Evolutionary conservation across 2,888 invertebrate species (phyloP).

Genomic region (Coenonympha glycerion): DNA sequence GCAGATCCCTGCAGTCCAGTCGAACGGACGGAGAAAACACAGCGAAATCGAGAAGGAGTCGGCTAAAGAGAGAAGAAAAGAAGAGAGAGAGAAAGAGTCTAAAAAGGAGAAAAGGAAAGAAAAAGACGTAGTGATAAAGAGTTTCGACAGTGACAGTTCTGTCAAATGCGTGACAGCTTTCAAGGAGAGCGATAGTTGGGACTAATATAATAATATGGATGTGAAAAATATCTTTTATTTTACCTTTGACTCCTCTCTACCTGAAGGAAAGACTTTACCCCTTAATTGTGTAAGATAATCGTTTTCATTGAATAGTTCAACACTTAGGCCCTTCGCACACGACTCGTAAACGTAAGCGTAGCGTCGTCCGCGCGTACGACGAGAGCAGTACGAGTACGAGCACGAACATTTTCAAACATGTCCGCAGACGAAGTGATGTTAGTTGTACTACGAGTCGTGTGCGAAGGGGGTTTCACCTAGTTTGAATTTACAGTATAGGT

Average conservation of each 20-base stretch:
- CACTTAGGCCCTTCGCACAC: too few species aligned
- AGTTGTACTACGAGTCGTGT: too few species aligned
- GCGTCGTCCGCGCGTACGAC: too few species aligned
- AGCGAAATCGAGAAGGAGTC: conserved; percentile 25
- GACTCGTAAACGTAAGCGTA: too few species aligned
- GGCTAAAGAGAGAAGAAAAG: too few species aligned
- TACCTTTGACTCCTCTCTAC: not conserved
- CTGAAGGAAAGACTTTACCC: not conserved
- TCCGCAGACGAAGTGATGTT: too few species aligned
- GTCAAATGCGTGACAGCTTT: conserved; percentile 53
- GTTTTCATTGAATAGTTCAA: too few species aligned
- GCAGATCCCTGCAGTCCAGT: conserved; percentile 27
- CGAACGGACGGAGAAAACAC: conserved; percentile 42
- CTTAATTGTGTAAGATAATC: not conserved
- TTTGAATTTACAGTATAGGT: too few species aligned
- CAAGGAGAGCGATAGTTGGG: conserved; percentile 66
- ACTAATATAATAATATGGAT: conserved; percentile 37
- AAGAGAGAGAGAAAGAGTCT: conserved; percentile 7
- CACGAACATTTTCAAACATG: too few species aligned
- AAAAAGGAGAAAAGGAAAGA: conserved; percentile 20
- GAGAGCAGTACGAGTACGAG: too few species aligned
- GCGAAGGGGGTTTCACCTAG: too few species aligned
- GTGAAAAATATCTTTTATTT: conserved; percentile 23
- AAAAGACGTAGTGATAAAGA: conserved; percentile 35
- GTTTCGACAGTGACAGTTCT: conserved; percentile 44